Base-by-base conservation (phyloP, 2,797 vertebrate genomes). In the Ibycter americanus region DNA sequence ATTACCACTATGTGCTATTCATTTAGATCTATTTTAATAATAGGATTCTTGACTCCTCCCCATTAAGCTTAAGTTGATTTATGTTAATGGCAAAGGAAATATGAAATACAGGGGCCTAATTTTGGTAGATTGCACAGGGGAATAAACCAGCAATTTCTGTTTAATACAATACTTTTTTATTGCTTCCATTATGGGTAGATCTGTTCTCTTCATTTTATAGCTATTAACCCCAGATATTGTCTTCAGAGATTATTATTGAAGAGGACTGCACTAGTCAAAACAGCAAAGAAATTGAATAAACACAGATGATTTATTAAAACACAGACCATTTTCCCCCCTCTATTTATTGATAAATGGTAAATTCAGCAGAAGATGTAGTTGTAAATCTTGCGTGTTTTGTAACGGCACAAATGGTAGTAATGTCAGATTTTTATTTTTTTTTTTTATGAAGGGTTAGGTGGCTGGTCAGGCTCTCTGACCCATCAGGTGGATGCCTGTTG, bases 11-110 rank as follows among this genome's bases (percentile, higher is more conserved):
- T 59, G 66, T 15, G 18, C 72, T 96, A 91, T 97, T 96, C 87
- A 97, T 96, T 98, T 89, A 80, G 78, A 90, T 95, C 56, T 86
- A 31, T 96, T 97, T 97, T 89, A 94, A 96, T 96, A 97, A 97
- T 79, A 83, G 80, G 58, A 90, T 94, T 94, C 95, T 98, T 96
- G 93, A 97, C 94, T 97, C 81, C 90, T 95, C 87, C 92, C 65
- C 52, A 72, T 86, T 95, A 96, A 97, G 58, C 59, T 90, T 56
- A 93, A 88, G 44, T 58, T 90, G 77, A 94, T 94, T 96, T 96
- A 93, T 95, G 90, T 79, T 91, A 92, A 91, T 86, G 51, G 36
- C 15, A 68, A 90, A 93, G 56, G 56, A 95, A 96, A 96, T 82
- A 87, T 38, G 77, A 94, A 86, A 87, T n/a, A 31, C 40, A 80